Conservation (phyloP, 1,140 invertebrate species). For the Anastrepha obliqua region DNA sequence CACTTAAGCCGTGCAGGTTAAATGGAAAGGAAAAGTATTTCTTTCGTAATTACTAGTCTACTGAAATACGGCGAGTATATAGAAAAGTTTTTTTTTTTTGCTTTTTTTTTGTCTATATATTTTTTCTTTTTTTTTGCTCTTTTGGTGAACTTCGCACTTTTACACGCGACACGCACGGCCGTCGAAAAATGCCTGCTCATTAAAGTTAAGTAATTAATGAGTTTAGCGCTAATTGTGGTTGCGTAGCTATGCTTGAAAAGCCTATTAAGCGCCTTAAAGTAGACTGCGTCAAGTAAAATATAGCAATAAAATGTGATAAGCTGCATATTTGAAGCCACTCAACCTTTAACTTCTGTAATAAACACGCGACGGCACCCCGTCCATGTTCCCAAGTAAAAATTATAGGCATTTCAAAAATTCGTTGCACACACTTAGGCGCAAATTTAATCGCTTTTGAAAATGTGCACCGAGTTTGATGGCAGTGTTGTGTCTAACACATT, state of each 20-base stretch:
- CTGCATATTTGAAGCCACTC: not conserved
- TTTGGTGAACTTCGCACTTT: not conserved
- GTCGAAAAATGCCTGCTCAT: not conserved
- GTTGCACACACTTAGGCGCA: not conserved
- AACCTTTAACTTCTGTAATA: not conserved
- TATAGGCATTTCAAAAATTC: not conserved
- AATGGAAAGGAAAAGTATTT: too few relatives aligned
- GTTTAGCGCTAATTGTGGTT: slow-evolving; percentile 33
- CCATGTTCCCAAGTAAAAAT: not conserved
- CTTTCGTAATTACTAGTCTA: too few relatives aligned
- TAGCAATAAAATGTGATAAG: not conserved
- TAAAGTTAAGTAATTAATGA: slow-evolving; percentile 18
- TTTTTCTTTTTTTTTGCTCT: not conserved
- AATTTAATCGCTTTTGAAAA: not conserved
- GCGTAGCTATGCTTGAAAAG: not conserved
- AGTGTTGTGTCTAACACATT: not conserved
- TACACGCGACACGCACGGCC: not conserved
- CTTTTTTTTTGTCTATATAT: too few relatives aligned
- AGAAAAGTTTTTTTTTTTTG: too few relatives aligned
- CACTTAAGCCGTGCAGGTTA: too few relatives aligned
- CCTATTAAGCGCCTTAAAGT: slow-evolving; percentile 10
- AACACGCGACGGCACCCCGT: not conserved
- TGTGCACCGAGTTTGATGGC: not conserved
- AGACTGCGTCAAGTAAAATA: not conserved
- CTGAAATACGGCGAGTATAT: too few relatives aligned